A percentile compares a stretch with the other conserved stretches of the same genome.
Conservation (phyloP, 1,140 invertebrate species). For the Sesamia nonagrioides region DNA sequence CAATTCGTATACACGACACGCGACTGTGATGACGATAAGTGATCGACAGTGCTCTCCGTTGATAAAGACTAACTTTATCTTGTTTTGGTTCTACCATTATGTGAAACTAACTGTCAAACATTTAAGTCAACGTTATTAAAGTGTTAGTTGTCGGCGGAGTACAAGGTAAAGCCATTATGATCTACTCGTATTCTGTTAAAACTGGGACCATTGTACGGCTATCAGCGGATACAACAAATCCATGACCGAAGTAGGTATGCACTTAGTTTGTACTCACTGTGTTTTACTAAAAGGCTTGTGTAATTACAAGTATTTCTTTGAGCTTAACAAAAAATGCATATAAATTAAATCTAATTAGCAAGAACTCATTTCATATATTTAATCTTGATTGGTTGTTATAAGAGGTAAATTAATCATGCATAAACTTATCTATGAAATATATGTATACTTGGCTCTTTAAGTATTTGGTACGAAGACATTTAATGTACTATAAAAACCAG, state of each 20-base stretch:
- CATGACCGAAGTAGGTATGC: conserved; percentile 57
- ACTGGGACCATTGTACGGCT: conserved; percentile 76
- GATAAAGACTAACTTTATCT: conserved; percentile 68
- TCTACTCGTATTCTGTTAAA: conserved; percentile 76
- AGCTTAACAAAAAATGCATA: conserved; percentile 12
- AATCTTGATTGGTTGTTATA: conserved; percentile 30
- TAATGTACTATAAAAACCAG: conserved; percentile 13
- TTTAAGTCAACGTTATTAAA: conserved; percentile 60
- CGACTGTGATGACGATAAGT: conserved; percentile 81
- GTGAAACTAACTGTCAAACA: conserved; percentile 62
- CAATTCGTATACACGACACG: conserved; percentile 57
- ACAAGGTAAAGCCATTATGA: conserved; percentile 81
- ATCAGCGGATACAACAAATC: conserved; percentile 65
- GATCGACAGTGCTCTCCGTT: conserved; percentile 74
- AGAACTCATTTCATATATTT: conserved; percentile 21
- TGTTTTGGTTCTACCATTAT: conserved; percentile 61
- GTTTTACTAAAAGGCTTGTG: conserved; percentile 11
- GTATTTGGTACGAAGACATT: neutral
- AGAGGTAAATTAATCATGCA: conserved; percentile 10
- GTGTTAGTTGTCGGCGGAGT: conserved; percentile 66
- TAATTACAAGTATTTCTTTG: neutral
- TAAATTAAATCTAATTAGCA: conserved; percentile 30
- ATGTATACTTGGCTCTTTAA: neutral
- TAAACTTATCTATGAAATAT: conserved; percentile 1
- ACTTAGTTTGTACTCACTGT: conserved; percentile 24